Evolutionary conservation across 2,888 invertebrate species (phyloP).

Genomic region (Mythimna ferrago): DNA sequence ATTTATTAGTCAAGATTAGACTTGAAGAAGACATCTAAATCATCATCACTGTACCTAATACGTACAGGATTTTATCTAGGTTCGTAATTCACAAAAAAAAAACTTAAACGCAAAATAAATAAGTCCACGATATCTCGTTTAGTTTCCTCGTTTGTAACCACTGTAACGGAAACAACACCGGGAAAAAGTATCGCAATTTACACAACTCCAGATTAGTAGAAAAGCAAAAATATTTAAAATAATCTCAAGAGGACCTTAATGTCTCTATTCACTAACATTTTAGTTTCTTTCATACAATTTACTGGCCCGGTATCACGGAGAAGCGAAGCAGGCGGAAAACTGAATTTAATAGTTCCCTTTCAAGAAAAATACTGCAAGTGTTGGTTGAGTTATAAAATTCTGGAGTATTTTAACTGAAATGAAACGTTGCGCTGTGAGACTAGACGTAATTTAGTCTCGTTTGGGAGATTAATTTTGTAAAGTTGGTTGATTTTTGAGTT

Average conservation of each 20-base stretch:
- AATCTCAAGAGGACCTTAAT: slow-evolving; percentile 24
- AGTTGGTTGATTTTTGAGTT: neutral
- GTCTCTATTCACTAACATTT: slow-evolving; percentile 48
- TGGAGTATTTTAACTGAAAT: slow-evolving; percentile 36
- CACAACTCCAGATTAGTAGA: slow-evolving; percentile 1
- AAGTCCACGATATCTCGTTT: neutral
- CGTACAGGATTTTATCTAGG: neutral
- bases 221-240: slow-evolving; percentile 25
- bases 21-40: too few relatives aligned
- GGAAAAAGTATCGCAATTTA: slow-evolving; percentile 5
- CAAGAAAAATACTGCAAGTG: slow-evolving; percentile 54
- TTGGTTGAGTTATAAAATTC: slow-evolving; percentile 32
- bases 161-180: neutral
- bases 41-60: neutral
- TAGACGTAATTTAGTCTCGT: neutral
- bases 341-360: slow-evolving; percentile 58
- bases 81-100: neutral
- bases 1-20: too few relatives aligned
- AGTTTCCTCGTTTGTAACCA: neutral
- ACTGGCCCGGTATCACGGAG: slow-evolving; percentile 48
- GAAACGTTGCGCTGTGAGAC: slow-evolving; percentile 4
- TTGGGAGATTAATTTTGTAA: neutral
- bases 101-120: neutral
- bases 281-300: slow-evolving; percentile 58
- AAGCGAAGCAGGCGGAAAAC: slow-evolving; percentile 45